phyloP scores from a whole-genome alignment of 35 echinoderm and acorn worm genomes.

The Heliocidaris tuberculata region DNA sequence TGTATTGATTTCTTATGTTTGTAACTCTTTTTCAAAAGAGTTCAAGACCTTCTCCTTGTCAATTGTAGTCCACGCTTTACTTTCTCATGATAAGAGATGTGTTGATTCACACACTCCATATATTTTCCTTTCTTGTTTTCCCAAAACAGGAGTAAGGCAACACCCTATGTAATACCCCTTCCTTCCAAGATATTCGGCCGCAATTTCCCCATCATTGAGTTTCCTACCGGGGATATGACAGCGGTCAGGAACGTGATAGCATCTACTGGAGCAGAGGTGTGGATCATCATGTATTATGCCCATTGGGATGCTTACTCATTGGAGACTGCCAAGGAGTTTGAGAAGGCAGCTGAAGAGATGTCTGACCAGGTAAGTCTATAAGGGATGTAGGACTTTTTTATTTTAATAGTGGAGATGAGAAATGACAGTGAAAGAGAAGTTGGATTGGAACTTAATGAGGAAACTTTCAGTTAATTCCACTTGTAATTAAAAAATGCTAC shows the following conservation, averaged over 20 bases:
- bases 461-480: too few relatives aligned
- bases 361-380: conserved; percentile 44
- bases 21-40: too few relatives aligned
- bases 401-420: too few relatives aligned
- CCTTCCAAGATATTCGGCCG: conserved; percentile 51
- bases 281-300: conserved; percentile 96
- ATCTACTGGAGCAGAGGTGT: conserved; percentile 57
- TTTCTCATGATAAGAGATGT: too few relatives aligned
- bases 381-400: too few relatives aligned
- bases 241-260: conserved; percentile 58
- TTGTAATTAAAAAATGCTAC: too few relatives aligned
- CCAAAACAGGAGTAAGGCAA: neutral
- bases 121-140: neutral
- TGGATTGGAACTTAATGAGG: too few relatives aligned
- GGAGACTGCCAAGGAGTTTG: conserved; percentile 73
- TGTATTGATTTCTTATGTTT: too few relatives aligned
- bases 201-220: conserved; percentile 71
- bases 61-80: too few relatives aligned
- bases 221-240: conserved; percentile 66
- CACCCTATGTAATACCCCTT: neutral
- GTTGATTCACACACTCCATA: neutral
- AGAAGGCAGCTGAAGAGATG: conserved; percentile 68
- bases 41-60: too few relatives aligned
- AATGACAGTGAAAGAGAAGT: too few relatives aligned
- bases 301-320: conserved; percentile 91